Conservation (phyloP, 2,113 vertebrate genomes). For the Candoia aspera region DNA sequence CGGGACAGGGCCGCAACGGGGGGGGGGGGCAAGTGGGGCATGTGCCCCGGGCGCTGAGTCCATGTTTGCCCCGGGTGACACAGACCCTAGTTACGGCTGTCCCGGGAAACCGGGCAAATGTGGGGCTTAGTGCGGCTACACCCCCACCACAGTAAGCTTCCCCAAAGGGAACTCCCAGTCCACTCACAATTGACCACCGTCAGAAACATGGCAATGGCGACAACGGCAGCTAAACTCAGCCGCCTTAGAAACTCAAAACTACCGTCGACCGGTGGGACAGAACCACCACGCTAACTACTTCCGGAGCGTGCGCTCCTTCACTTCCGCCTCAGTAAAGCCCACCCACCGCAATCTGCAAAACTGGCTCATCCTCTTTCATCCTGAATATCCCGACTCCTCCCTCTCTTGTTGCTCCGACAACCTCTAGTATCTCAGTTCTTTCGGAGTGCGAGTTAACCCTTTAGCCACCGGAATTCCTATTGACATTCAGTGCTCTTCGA, state of each 20-base stretch:
- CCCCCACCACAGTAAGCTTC: not conserved
- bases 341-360: not conserved
- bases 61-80: too few relatives aligned
- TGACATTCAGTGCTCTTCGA: not conserved
- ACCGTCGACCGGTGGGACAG: rapidly evolving
- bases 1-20: too few relatives aligned
- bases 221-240: not conserved
- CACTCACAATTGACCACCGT: conserved; percentile 43
- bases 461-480: not conserved
- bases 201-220: conserved; percentile 7
- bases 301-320: not conserved
- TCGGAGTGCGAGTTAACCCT: not conserved
- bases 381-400: not conserved
- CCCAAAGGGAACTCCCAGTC: not conserved
- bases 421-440: not conserved
- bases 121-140: not conserved
- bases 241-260: rapidly evolving
- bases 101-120: too few relatives aligned
- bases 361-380: not conserved
- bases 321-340: not conserved
- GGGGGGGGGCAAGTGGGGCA: too few relatives aligned
- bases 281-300: not conserved
- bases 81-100: too few relatives aligned
- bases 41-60: too few relatives aligned
- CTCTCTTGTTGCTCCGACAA: not conserved